Evolutionary conservation across 2,113 vertebrate species (phyloP).

Genomic region (Opisthocomus hoazin): DNA sequence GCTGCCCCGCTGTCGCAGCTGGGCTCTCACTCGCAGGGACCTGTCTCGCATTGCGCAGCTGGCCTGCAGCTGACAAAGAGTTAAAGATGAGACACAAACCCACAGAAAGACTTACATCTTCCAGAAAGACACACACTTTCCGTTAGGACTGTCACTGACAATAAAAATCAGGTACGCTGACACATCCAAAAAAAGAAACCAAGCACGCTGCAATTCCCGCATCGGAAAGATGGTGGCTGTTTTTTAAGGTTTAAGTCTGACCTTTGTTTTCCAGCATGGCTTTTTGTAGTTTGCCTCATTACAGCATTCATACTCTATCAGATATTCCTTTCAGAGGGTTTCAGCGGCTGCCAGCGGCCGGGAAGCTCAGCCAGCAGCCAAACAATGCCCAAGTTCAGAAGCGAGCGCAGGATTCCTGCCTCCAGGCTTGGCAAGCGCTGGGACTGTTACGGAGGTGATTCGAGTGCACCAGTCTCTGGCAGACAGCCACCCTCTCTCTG

Average conservation of each 20-base stretch:
- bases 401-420: conserved; percentile 26
- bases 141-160: background rate
- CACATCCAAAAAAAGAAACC: background rate
- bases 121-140: background rate
- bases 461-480: conserved; percentile 16
- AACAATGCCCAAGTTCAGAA: conserved; percentile 43
- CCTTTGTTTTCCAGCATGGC: conserved; percentile 40
- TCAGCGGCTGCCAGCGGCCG: conserved; percentile 34
- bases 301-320: conserved; percentile 22
- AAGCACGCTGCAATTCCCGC: background rate
- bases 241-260: background rate
- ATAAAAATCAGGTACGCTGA: background rate
- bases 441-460: conserved; percentile 17
- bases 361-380: conserved; percentile 35
- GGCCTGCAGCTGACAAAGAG: background rate
- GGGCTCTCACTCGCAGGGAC: background rate
- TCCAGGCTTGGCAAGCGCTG: conserved; percentile 12
- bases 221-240: background rate
- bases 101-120: background rate
- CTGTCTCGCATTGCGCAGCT: background rate
- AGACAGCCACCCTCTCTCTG: conserved; percentile 27
- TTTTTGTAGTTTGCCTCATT: conserved; percentile 43
- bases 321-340: conserved; percentile 44
- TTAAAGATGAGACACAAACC: background rate
- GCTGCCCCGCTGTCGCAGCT: background rate